These are phyloP conservation scores for Hanleya hanleyi DNA, from an alignment of 2,888 invertebrate genomes.

Conservation along the genomic window DNA sequence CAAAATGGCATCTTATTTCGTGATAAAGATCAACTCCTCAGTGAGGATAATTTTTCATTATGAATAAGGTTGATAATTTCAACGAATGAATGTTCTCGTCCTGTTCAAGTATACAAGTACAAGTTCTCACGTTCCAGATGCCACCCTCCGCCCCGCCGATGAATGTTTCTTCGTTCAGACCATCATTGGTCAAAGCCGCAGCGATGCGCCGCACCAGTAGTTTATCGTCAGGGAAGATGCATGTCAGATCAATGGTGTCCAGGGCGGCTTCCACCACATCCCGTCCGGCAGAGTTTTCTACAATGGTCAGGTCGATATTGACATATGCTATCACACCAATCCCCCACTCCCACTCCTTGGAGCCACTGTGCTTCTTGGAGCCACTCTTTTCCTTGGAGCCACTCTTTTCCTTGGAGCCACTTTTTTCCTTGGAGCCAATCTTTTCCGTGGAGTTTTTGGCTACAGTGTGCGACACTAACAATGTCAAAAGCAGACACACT, in stretches of 20 bases:
- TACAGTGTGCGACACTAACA: too few relatives aligned
- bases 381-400: neutral
- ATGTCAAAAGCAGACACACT: too few relatives aligned
- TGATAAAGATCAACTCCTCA: too few relatives aligned
- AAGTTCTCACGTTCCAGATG: neutral
- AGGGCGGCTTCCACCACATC: neutral
- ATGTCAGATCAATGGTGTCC: neutral
- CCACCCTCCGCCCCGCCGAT: neutral
- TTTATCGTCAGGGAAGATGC: neutral
- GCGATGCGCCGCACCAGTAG: neutral
- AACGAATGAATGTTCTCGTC: too few relatives aligned
- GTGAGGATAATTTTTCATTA: too few relatives aligned
- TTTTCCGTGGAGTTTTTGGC: too few relatives aligned
- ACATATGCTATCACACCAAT: neutral
- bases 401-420: too few relatives aligned
- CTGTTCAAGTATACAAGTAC: too few relatives aligned
- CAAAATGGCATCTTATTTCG: too few relatives aligned
- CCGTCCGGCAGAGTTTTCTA: neutral
- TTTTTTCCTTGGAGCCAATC: too few relatives aligned
- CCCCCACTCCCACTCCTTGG: neutral
- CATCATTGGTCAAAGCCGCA: neutral
- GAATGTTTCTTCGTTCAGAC: neutral
- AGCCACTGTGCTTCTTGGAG: neutral
- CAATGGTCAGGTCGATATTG: neutral
- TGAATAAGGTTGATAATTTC: too few relatives aligned